These are phyloP conservation scores for Agriopis leucophaearia DNA, from an alignment of 2,888 invertebrate genomes.

Conservation along the genomic window DNA sequence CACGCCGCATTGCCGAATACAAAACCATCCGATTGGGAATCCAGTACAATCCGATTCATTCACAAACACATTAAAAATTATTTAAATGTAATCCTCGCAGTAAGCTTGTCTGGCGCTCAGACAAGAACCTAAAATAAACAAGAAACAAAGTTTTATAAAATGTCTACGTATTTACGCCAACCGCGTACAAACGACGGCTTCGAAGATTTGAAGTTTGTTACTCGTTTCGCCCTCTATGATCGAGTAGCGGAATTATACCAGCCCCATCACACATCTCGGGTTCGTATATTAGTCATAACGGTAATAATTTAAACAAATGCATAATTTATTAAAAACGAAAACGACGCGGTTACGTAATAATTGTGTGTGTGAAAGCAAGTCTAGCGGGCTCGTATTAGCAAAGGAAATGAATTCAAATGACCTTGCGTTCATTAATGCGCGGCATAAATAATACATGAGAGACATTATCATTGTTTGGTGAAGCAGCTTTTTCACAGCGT, in stretches of 20 bases:
- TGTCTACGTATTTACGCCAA: constrained; percentile 56
- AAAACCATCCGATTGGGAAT: constrained; percentile 17
- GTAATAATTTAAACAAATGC: constrained; percentile 45
- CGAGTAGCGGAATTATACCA: constrained; percentile 70
- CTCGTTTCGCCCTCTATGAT: constrained; percentile 72
- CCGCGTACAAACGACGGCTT: constrained; percentile 36
- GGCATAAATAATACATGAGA: constrained; percentile 80
- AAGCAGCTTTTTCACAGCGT: constrained; percentile 68
- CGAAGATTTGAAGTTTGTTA: constrained; percentile 12
- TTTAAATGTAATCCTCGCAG: constrained; percentile 66
- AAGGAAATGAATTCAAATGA: constrained; percentile 80
- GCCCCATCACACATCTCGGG: constrained; percentile 37
- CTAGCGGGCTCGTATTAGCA: constrained; percentile 51
- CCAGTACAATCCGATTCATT: constrained; percentile 37
- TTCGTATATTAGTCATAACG: constrained; percentile 53
- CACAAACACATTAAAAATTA: constrained; percentile 59
- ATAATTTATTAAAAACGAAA: constrained; percentile 48
- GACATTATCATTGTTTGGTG: constrained; percentile 74
- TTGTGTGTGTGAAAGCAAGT: constrained; percentile 57
- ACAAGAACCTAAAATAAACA: constrained; percentile 71
- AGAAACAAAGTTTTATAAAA: constrained; percentile 73
- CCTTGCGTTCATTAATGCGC: constrained; percentile 82
- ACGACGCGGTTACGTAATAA: constrained; percentile 53
- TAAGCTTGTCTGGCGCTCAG: constrained; percentile 51
- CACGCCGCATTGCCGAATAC: constrained; percentile 43